A percentile compares a stretch with the other conserved stretches of the same genome.
Evolutionary conservation across 2,113 vertebrate species (phyloP).

Genomic region (Dasyurus viverrinus): DNA sequence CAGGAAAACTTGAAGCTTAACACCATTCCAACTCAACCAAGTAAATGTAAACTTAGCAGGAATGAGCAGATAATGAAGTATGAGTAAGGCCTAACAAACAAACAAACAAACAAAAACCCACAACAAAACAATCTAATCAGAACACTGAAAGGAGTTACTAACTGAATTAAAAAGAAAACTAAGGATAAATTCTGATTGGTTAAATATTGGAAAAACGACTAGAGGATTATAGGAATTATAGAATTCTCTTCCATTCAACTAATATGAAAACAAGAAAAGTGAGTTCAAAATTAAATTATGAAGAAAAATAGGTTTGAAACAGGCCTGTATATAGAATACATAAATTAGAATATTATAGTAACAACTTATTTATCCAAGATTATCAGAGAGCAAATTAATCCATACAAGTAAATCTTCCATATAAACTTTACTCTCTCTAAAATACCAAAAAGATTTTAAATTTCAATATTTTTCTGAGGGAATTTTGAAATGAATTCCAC

Average conservation of each 20-base stretch:
- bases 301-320: neutral
- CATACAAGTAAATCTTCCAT: neutral
- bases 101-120: neutral
- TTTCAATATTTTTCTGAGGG: neutral
- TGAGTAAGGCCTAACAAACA: neutral
- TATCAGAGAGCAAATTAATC: neutral
- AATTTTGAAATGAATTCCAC: neutral
- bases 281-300: neutral
- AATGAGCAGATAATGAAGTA: neutral
- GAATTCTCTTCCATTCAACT: neutral
- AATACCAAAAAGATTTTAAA: neutral
- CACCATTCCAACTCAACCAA: neutral
- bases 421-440: neutral
- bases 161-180: neutral
- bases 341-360: neutral
- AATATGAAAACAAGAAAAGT: neutral
- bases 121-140: neutral
- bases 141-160: neutral
- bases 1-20: neutral
- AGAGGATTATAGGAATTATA: neutral
- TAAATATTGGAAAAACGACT: neutral
- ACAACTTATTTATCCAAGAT: neutral
- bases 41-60: neutral
- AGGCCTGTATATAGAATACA: neutral
- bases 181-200: neutral